Evolutionary conservation across 2,113 vertebrate genomes (phyloP).

Genomic region (Crotalus viridis): DNA sequence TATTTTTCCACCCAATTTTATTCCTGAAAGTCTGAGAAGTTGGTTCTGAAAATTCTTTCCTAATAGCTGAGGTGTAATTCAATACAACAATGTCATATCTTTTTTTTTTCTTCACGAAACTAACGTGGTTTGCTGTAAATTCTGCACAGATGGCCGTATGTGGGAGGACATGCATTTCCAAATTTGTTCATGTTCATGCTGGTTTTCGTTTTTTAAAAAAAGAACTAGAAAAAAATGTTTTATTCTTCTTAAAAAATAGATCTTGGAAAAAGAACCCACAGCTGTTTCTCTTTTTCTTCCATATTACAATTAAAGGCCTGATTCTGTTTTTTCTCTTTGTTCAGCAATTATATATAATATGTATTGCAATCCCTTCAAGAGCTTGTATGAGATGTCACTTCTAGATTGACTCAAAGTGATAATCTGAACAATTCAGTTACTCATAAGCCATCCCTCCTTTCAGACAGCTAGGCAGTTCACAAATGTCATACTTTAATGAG

Average conservation of each 20-base stretch:
- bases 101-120: constrained; percentile 1
- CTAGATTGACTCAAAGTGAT: not conserved
- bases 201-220: not conserved
- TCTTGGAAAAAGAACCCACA: not conserved
- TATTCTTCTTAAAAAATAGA: not conserved
- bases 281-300: not conserved
- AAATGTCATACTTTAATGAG: not conserved
- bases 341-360: not conserved
- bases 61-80: constrained; percentile 24
- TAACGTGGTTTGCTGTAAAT: constrained; percentile 12
- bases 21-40: not conserved
- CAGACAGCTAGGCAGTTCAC: not conserved
- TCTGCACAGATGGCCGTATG: not conserved
- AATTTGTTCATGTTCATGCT: constrained; percentile 5
- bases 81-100: constrained; percentile 16
- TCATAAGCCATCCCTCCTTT: not conserved
- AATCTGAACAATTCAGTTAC: not conserved
- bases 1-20: not conserved
- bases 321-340: not conserved
- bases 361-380: not conserved
- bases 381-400: not conserved
- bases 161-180: constrained; percentile 5
- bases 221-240: not conserved
- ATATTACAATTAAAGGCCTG: not conserved
- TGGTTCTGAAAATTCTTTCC: constrained; percentile 18